Percentiles rank a stretch among this genome's conserved stretches.
Conservation (phyloP, 1,140 invertebrate genomes). For the Elymnias hypermnestra region DNA sequence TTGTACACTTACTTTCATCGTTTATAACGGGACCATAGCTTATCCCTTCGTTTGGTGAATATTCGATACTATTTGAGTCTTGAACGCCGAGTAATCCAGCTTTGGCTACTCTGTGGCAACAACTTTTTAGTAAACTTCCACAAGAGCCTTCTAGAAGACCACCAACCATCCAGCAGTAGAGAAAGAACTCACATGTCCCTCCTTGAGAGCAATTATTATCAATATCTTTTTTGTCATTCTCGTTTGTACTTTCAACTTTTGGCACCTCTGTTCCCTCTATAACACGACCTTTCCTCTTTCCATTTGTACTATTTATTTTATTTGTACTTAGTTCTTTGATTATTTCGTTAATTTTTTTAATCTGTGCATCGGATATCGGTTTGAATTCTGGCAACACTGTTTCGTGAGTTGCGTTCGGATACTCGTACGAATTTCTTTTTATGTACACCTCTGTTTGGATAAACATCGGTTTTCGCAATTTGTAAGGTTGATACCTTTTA, state of each 20-base stretch:
- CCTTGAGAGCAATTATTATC: slow-evolving; percentile 79
- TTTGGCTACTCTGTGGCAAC: slow-evolving; percentile 88
- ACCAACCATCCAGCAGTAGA: slow-evolving; percentile 93
- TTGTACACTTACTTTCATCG: slow-evolving; percentile 82
- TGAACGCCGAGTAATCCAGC: slow-evolving; percentile 81
- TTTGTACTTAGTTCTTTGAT: slow-evolving; percentile 47
- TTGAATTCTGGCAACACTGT: slow-evolving; percentile 56
- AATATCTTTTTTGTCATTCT: slow-evolving; percentile 45
- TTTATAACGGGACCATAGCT: slow-evolving; percentile 83
- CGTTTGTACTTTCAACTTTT: slow-evolving; percentile 26
- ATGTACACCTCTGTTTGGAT: slow-evolving; percentile 48
- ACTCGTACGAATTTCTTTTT: slow-evolving; percentile 43
- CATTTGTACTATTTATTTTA: slow-evolving; percentile 31
- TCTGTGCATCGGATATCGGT: slow-evolving; percentile 64
- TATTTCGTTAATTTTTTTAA: slow-evolving; percentile 51
- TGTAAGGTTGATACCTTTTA: slow-evolving; percentile 29
- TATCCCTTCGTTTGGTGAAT: slow-evolving; percentile 39
- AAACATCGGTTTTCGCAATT: slow-evolving; percentile 59
- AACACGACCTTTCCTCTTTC: slow-evolving; percentile 47
- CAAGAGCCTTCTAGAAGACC: slow-evolving; percentile 91
- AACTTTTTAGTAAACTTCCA: slow-evolving; percentile 89
- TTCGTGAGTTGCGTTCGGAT: slow-evolving; percentile 39
- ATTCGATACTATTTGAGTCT: slow-evolving; percentile 68
- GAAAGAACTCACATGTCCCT: slow-evolving; percentile 93
- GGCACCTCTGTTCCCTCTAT: slow-evolving; percentile 31